phyloP scores from a whole-genome alignment of 2,113 vertebrate species.

The Myotis brandtii region DNA sequence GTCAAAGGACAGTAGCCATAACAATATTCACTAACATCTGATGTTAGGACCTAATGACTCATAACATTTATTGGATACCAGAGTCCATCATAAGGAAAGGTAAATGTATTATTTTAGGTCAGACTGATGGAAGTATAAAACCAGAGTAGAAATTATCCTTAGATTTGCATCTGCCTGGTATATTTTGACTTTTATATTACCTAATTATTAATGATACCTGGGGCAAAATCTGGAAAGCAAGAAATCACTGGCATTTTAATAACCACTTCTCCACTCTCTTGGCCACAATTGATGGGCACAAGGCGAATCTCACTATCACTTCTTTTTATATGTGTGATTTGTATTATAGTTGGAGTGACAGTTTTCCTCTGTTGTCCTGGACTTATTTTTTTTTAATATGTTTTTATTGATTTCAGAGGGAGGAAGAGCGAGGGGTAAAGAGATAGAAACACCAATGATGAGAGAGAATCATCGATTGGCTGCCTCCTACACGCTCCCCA shows the following conservation, averaged over 20 bases:
- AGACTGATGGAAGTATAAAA: background rate
- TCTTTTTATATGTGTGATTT: background rate
- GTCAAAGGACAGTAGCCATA: slow-evolving; percentile 74
- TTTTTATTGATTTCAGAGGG: too few species aligned
- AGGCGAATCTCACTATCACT: background rate
- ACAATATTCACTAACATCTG: slow-evolving; percentile 78
- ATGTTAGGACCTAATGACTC: slow-evolving; percentile 55
- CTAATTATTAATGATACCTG: background rate
- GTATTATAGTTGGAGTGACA: background rate
- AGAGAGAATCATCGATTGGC: background rate
- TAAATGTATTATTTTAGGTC: slow-evolving; percentile 51
- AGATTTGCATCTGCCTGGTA: background rate
- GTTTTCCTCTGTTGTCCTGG: background rate
- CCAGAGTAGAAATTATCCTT: slow-evolving; percentile 17
- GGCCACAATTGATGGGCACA: background rate
- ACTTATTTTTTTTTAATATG: background rate
- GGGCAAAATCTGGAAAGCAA: background rate
- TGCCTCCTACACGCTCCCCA: background rate
- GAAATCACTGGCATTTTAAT: slow-evolving; percentile 3
- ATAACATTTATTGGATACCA: slow-evolving; percentile 54
- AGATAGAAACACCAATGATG: background rate
- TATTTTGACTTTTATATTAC: background rate
- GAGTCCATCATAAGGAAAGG: slow-evolving; percentile 25
- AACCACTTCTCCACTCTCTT: background rate
- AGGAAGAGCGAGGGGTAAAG: background rate